Evolutionary conservation across 1,140 invertebrate species (phyloP).

Genomic region (Zaprionus tsacasi): DNA sequence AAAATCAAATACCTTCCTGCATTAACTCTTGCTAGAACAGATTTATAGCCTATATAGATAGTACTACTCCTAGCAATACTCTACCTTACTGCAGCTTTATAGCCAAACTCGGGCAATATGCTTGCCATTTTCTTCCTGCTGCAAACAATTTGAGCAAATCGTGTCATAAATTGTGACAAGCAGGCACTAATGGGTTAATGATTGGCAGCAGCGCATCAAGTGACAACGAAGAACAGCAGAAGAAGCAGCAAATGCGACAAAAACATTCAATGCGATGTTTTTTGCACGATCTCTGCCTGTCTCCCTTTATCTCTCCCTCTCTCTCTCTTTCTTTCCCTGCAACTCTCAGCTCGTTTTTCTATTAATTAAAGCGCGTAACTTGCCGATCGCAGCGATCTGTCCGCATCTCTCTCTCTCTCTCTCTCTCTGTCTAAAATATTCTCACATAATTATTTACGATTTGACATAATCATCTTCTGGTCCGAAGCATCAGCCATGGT

Average conservation of each 20-base stretch:
- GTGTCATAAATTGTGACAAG: slow-evolving; percentile 53
- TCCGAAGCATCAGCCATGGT: no score
- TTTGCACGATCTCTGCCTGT: background rate
- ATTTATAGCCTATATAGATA: background rate
- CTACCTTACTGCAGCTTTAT: background rate
- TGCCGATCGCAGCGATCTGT: slow-evolving; percentile 12
- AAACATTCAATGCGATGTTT: slow-evolving; percentile 4
- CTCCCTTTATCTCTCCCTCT: background rate
- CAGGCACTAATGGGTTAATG: slow-evolving; percentile 68
- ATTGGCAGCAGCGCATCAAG: slow-evolving; percentile 51
- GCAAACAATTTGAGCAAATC: slow-evolving; percentile 8
- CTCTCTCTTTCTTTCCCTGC: background rate
- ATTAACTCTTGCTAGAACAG: background rate
- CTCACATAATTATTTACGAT: slow-evolving; percentile 84
- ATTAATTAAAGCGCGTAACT: slow-evolving; percentile 70
- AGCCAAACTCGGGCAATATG: slow-evolving; percentile 1
- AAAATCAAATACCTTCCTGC: background rate
- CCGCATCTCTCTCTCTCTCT: background rate
- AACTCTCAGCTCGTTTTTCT: slow-evolving; percentile 59
- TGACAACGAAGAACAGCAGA: slow-evolving; percentile 34
- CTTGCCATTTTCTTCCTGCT: background rate
- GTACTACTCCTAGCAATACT: background rate
- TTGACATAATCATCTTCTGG: slow-evolving; percentile 79
- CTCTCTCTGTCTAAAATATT: slow-evolving; percentile 66
- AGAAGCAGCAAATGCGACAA: slow-evolving; percentile 21